Conservation (phyloP, 2,888 invertebrate species). For the Thumatha senex region DNA sequence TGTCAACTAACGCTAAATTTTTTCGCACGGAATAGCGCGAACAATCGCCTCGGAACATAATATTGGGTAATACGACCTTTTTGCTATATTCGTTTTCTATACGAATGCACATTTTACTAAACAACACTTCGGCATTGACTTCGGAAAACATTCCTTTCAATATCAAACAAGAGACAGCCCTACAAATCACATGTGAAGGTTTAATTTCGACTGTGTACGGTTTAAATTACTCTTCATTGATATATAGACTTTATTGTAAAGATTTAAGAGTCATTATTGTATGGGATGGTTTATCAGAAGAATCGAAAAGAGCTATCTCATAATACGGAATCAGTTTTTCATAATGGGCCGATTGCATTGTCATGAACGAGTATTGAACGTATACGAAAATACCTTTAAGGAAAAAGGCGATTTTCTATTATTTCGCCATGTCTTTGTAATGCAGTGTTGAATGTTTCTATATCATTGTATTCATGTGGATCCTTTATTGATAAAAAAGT, state of each 20-base stretch:
- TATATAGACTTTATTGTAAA: slow-evolving; percentile 18
- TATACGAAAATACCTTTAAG: slow-evolving; percentile 51
- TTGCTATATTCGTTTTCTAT: slow-evolving; percentile 65
- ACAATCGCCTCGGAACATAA: slow-evolving; percentile 61
- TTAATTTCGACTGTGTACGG: slow-evolving; percentile 5
- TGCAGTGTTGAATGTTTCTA: slow-evolving; percentile 24
- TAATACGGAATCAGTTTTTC: slow-evolving; percentile 68
- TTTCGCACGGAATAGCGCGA: slow-evolving; percentile 61
- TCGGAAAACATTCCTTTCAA: slow-evolving; percentile 51
- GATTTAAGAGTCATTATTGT: slow-evolving; percentile 39
- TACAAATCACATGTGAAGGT: slow-evolving; percentile 7
- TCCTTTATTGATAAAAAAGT: slow-evolving; percentile 20
- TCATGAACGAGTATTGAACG: slow-evolving; percentile 43
- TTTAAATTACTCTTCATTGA: slow-evolving; percentile 4
- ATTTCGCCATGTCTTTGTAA: slow-evolving; percentile 33
- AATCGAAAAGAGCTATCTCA: slow-evolving; percentile 59
- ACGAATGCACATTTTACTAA: slow-evolving; percentile 77
- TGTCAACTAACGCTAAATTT: slow-evolving; percentile 40
- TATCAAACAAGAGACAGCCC: slow-evolving; percentile 14
- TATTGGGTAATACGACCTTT: slow-evolving; percentile 65
- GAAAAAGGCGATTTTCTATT: slow-evolving; percentile 51
- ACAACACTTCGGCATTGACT: slow-evolving; percentile 43
- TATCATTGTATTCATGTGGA: slow-evolving; percentile 18
- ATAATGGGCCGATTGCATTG: slow-evolving; percentile 69
- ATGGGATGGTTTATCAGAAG: slow-evolving; percentile 28